Conservation (phyloP, 2,113 vertebrate genomes). For the Castor canadensis region DNA sequence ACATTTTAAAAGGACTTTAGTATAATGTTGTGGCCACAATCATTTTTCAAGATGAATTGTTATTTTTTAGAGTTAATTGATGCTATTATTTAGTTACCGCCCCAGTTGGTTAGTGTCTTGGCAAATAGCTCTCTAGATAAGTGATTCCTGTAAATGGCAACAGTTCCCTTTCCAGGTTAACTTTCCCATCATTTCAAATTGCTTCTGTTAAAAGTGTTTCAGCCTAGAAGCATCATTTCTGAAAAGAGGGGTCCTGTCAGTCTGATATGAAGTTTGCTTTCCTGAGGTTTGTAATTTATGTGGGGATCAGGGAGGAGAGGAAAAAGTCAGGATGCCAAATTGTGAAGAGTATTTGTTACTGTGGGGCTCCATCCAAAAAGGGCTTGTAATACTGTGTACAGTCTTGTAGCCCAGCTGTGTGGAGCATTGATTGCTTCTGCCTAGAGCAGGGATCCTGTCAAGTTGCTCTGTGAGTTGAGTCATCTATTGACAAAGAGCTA, state of each 20-base stretch:
- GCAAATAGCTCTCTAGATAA: slow-evolving; percentile 32
- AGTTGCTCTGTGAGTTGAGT: slow-evolving; percentile 89
- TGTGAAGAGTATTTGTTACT: slow-evolving; percentile 28
- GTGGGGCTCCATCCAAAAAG: slow-evolving; percentile 67
- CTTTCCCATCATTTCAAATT: slow-evolving; percentile 35
- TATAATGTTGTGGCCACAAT: not conserved
- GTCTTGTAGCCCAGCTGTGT: slow-evolving; percentile 86
- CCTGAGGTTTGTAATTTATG: slow-evolving; percentile 48
- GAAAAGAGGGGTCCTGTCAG: not conserved
- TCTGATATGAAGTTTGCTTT: slow-evolving; percentile 38
- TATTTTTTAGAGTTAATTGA: not conserved
- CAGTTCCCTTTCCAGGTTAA: slow-evolving; percentile 49
- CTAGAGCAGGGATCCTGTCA: slow-evolving; percentile 91
- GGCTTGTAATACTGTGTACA: slow-evolving; percentile 74
- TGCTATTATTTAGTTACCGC: slow-evolving; percentile 2
- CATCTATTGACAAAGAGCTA: slow-evolving; percentile 90
- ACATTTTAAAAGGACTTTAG: not conserved
- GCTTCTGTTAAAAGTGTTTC: slow-evolving; percentile 35
- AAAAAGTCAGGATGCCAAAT: slow-evolving; percentile 54
- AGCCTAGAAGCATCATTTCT: slow-evolving; percentile 39
- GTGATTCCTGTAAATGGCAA: slow-evolving; percentile 42
- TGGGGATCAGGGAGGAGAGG: slow-evolving; percentile 23
- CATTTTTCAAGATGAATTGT: slow-evolving; percentile 24
- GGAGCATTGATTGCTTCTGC: slow-evolving; percentile 92
- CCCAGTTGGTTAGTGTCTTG: slow-evolving; percentile 4